Conservation (phyloP, 2,888 invertebrate species). For the Rhodophaea formosa region DNA sequence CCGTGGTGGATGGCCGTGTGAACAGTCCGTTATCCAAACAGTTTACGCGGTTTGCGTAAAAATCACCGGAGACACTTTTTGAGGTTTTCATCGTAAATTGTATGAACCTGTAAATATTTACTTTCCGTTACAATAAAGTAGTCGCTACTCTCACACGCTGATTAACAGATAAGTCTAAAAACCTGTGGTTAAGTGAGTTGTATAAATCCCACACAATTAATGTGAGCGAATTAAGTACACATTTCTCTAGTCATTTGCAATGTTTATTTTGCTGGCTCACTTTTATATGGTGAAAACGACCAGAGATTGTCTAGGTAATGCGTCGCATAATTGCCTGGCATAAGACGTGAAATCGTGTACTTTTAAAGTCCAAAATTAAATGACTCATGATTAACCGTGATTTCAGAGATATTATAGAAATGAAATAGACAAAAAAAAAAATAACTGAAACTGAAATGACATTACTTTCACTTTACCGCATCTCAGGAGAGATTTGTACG, state of each 20-base stretch:
- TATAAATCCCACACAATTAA: slow-evolving; percentile 10
- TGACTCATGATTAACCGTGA: too few relatives aligned
- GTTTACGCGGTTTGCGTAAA: slow-evolving; percentile 52
- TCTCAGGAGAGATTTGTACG: too few relatives aligned
- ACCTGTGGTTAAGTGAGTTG: slow-evolving; percentile 5
- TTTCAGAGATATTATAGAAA: too few relatives aligned
- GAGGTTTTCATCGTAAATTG: slow-evolving; percentile 32
- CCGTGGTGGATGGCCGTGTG: slow-evolving; percentile 76
- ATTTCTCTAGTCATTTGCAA: slow-evolving; percentile 1
- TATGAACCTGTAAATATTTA: slow-evolving; percentile 18
- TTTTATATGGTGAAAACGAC: background rate
- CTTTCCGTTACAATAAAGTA: slow-evolving; percentile 25
- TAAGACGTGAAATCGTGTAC: too few relatives aligned
- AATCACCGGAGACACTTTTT: slow-evolving; percentile 30
- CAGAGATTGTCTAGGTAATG: background rate
- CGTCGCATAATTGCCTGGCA: too few relatives aligned
- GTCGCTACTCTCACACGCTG: slow-evolving; percentile 6
- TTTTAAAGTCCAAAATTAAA: too few relatives aligned
- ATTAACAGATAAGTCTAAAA: slow-evolving; percentile 12
- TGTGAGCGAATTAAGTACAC: slow-evolving; percentile 5
- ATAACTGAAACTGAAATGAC: too few relatives aligned
- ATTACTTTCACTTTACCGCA: too few relatives aligned
- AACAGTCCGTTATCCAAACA: slow-evolving; percentile 71
- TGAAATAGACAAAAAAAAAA: too few relatives aligned
- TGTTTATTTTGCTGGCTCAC: background rate